Evolutionary conservation across 2,113 vertebrate genomes (phyloP), one percentile per base, ranked within the genome.

Genomic region (Hypomesus transpacificus): DNA sequence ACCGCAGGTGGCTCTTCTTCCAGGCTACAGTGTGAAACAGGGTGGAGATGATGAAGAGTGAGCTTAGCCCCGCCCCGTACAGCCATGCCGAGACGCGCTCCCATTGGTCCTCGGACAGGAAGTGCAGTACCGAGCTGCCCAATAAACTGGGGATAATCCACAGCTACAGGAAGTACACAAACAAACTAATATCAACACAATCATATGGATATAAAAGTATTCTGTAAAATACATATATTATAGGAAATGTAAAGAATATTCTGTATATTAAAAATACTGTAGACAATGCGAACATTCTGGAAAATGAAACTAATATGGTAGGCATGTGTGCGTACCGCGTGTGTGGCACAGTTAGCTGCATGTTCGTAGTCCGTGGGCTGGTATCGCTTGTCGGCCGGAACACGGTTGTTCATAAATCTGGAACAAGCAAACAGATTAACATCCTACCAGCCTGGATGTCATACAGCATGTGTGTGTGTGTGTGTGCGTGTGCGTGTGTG

Each of bases 371-470:
- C 94, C 0, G 96, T 98, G 14, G 96, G 96, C 87, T 95, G 96
- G 88, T 98, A 98, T 88, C 96, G 89, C 91, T 95, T 85, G 90
- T 96, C 94, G 80, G 96, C 86, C 0, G 96, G 96, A 80, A 95
- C 96, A 1, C 94, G 93, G 84, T 93, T 95, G 84, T 98, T 98
- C 96, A 97, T 98, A 91, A 95, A 98, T 92, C 96, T 98, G 84
- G n/a, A 88, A 80, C 14, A 3, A 83, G 70, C 78, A 69, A 14
- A 1, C 7, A 74, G 22, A 53, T 52, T 50, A 63, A 24, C 13
- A 2, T 51, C 9, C 18, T 66, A 4, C 11, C 53, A 54, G 31
- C 4, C 7, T 11, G 39, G 8, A 8, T 46, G 9, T 46, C 39
- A 46, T 8, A 46, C 39, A 8, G 39, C 39, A 11, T 46, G 39